Evolutionary conservation across 2,888 invertebrate genomes (phyloP).

Genomic region (Lasioglossum figueresi): DNA sequence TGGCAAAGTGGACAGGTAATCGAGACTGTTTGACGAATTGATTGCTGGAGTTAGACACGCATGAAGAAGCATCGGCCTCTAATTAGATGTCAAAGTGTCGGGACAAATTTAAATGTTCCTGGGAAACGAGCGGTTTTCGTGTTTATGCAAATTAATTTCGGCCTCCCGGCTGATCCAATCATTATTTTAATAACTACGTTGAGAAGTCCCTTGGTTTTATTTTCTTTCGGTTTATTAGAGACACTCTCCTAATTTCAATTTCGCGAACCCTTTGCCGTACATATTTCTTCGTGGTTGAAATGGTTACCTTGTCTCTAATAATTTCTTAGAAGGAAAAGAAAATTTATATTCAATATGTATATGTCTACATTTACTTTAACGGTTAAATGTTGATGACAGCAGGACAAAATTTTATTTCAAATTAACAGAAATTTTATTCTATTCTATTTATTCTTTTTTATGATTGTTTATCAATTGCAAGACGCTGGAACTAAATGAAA

Average conservation of each 20-base stretch:
- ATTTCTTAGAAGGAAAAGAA: neutral
- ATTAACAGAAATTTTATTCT: too few species aligned
- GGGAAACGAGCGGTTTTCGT: neutral
- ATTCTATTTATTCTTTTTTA: too few species aligned
- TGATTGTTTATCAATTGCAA: too few species aligned
- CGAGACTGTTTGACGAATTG: constrained; percentile 8
- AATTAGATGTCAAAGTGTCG: neutral
- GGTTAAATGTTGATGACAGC: too few species aligned
- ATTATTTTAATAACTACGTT: neutral
- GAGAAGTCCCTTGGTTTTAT: neutral
- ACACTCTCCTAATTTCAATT: neutral
- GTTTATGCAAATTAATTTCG: neutral
- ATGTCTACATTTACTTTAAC: too few species aligned
- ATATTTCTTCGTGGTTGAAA: neutral
- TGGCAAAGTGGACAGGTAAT: constrained; percentile 14
- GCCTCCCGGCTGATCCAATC: neutral
- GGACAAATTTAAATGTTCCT: neutral
- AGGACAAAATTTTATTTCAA: too few species aligned
- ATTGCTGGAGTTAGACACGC: neutral
- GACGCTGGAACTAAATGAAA: too few species aligned
- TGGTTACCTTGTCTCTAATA: neutral
- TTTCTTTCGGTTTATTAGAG: neutral
- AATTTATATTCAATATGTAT: neutral
- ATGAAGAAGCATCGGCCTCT: neutral
- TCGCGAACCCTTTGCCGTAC: neutral